phyloP scores from a whole-genome alignment of 2,113 vertebrate genomes.

The Gavia stellata region DNA sequence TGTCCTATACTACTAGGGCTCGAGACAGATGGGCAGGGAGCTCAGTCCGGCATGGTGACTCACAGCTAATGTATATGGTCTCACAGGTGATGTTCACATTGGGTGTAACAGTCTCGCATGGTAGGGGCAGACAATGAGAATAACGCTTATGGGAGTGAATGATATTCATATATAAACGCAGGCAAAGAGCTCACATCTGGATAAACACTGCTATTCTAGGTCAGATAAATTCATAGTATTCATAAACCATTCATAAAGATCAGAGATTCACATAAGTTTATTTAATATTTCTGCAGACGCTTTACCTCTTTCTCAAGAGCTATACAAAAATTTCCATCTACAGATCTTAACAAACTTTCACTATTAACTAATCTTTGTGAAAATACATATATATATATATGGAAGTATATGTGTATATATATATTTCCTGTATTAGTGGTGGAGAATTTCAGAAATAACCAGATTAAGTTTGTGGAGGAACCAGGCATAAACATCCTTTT shows the following conservation, averaged over 20 bases:
- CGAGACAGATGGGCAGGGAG: not conserved
- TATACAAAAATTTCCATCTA: not conserved
- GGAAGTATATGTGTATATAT: not conserved
- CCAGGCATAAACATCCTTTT: not conserved
- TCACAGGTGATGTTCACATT: not conserved
- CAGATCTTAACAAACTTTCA: not conserved
- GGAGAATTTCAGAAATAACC: not conserved
- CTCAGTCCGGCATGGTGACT: not conserved
- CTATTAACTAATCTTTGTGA: not conserved
- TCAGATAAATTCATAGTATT: not conserved
- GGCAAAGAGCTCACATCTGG: not conserved
- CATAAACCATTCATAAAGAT: not conserved
- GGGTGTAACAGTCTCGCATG: not conserved
- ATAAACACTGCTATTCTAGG: not conserved
- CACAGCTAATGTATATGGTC: not conserved
- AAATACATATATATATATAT: not conserved
- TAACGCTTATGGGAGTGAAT: not conserved
- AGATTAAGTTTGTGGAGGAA: not conserved
- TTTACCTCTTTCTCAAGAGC: not conserved
- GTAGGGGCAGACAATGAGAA: not conserved
- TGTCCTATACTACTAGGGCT: not conserved
- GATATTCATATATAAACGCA: not conserved
- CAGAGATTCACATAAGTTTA: not conserved
- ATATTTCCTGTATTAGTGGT: not conserved
- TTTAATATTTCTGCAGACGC: not conserved